Evolutionary conservation across 2,888 invertebrate species (phyloP), one percentile per base, ranked within the genome.

Genomic region (Gryllus longicercus): DNA sequence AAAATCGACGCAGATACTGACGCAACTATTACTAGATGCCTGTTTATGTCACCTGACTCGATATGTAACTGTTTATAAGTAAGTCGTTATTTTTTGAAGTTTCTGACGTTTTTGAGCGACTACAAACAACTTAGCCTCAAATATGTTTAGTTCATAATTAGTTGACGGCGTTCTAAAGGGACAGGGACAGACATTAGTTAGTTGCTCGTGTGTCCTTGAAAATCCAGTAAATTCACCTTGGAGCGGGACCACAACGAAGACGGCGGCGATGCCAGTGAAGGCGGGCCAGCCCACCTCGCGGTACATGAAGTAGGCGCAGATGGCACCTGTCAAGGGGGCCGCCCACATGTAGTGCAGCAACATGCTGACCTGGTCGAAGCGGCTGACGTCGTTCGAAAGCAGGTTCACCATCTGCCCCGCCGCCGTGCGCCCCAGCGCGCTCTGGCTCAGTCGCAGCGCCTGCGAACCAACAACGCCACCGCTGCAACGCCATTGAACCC

Each of bases 381-480:
- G 92, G 86, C 93, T 94, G 16, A 98, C 96, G 87, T 98, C 98
- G 85, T 97, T 98, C 10, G 97, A 96, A 79, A 98, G 90, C 11
- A 98, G 89, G 88, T 98, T 98, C 18, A 98, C 94, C 80, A 98
- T 92, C 87, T 97, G 96, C 0, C 98, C 98, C 0, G 94, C 93
- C 0, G 96, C 92, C 1, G 94, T 93, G 85, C 92, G 90, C 4
- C 91, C 91, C 75, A 95, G 87, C 0, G 94, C 92, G 0, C 91
- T 90, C 83, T 92, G 89, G 84, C 94, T 95, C 74, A 96, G 51
- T 14, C 78, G 49, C 76, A 81, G 81, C 50, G 81, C 63, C 81
- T 81, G 80, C 18, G 50, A 10, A 63, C 11, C 14, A 63, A 14
- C 63, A 14, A 38, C 38, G 8, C 38, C 38, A 1, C 8, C 1